These are phyloP conservation scores for Xylota segnis DNA, from an alignment of 2,888 invertebrate species.

Conservation along the genomic window DNA sequence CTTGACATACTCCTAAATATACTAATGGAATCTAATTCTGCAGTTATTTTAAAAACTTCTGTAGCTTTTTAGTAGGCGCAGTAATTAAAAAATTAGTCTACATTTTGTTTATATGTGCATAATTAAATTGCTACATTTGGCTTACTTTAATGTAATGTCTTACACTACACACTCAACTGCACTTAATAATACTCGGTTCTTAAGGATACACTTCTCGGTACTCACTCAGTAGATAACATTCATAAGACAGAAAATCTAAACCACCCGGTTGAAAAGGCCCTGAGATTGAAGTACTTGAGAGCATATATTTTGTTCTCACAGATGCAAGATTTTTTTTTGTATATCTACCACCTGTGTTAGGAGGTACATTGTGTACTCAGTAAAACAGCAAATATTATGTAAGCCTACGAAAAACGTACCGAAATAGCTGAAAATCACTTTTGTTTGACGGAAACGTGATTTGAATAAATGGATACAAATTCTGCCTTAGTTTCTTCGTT, in stretches of 20 bases:
- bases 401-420: conserved; percentile 46
- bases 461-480: conserved; percentile 55
- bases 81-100: too few species aligned
- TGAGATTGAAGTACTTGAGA: conserved; percentile 12
- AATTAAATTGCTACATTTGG: conserved; percentile 29
- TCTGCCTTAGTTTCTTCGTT: background rate
- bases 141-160: conserved; percentile 27
- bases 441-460: conserved; percentile 65
- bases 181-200: conserved; percentile 29
- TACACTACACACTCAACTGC: conserved; percentile 32
- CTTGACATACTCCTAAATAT: too few species aligned
- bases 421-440: conserved; percentile 63
- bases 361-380: conserved; percentile 3
- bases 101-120: too few species aligned
- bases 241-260: conserved; percentile 14
- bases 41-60: too few species aligned
- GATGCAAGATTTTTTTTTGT: conserved; percentile 6
- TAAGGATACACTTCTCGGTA: conserved; percentile 17
- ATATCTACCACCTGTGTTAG: conserved; percentile 38
- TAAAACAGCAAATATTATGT: conserved; percentile 43
- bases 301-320: conserved; percentile 13
- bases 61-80: too few species aligned
- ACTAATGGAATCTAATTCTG: too few species aligned
- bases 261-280: background rate
- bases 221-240: conserved; percentile 14